Base-by-base conservation (phyloP, 2,113 vertebrate genomes). In the Vicugna pacos region DNA sequence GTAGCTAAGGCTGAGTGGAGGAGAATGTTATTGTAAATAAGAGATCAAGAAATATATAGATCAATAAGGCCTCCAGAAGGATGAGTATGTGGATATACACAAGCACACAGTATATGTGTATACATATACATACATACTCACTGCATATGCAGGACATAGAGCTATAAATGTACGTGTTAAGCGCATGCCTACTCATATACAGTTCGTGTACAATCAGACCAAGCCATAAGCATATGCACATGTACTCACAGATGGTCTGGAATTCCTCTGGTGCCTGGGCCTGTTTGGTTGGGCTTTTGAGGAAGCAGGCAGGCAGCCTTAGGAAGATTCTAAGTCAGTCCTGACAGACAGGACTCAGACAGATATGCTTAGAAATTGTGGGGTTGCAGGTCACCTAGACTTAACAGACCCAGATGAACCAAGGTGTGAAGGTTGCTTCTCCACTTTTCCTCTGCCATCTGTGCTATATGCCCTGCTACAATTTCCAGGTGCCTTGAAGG, bases 401-500 rank as follows among this genome's bases (percentile, higher is more conserved):
- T 84, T 73, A 92, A 75, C 70, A 84, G 88, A 35, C 64, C 54
- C 46, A 38, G 38, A 13, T 83, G 15, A 87, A 32, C 38, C 30
- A 97, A 76, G 58, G 14, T 70, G 1, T 70, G 30, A 95, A 81
- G 69, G 48, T 73, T 76, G 26, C 38, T 73, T 50, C 13, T 85
- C 48, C 22, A 50, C 38, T 62, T 84, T 70, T 15, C 65, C 56
- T 54, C 69, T 94, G 54, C 72, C 48, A 15, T 87, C 48, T 94
- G 54, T 52, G 46, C 90, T 65, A 0, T 75, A 3, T 5, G 20
- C 54, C 80, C 46, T 82, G 54, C 90, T 86, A 1, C 38, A 80
- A 58, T 81, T 73, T 77, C 86, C 80, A 90, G 20, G 32, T 97
- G n/a, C 73, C 82, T 83, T 89, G 72, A 93, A 89, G 82, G 19